Evolutionary conservation across 2,797 vertebrate genomes (phyloP).

Genomic region (Gymnodraco acuticeps): DNA sequence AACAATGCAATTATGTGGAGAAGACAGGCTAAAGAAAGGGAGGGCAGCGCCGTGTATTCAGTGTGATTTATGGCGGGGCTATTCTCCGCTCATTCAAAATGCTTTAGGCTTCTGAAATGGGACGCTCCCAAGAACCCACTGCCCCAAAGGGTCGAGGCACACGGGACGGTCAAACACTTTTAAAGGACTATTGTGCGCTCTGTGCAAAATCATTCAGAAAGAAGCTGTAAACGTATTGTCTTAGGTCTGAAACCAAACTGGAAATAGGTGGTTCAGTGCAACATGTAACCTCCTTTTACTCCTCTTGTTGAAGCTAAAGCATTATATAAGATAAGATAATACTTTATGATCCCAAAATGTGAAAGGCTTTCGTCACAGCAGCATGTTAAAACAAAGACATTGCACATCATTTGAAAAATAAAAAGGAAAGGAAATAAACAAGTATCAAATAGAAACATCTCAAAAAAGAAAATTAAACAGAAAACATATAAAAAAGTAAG

Average conservation of each 20-base stretch:
- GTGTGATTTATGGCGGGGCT: constrained; percentile 81
- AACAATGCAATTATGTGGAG: constrained; percentile 81
- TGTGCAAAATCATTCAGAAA: constrained; percentile 43
- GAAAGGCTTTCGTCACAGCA: no score
- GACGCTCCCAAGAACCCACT: constrained; percentile 52
- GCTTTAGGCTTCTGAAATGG: constrained; percentile 68
- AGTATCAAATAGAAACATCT: no score
- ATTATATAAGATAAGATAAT: no score
- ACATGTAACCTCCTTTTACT: background rate
- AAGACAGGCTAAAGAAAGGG: constrained; percentile 73
- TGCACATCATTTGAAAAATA: no score
- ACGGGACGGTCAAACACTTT: constrained; percentile 53
- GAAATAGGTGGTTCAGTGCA: constrained; percentile 15
- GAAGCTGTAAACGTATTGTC: constrained; percentile 52
- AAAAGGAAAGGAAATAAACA: no score
- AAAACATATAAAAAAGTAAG: no score
- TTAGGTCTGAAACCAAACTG: constrained; percentile 7
- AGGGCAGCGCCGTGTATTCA: constrained; percentile 66
- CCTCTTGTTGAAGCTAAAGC: background rate
- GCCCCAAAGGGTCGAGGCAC: constrained; percentile 61
- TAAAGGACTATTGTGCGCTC: constrained; percentile 60
- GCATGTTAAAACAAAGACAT: no score
- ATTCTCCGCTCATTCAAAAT: constrained; percentile 73
- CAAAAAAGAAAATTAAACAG: no score
- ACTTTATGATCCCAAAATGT: no score